Percentiles rank a stretch among this genome's conserved stretches.
These are phyloP conservation scores for Danio albolineatus DNA, from an alignment of 2,797 vertebrate species.

Conservation along the genomic window DNA sequence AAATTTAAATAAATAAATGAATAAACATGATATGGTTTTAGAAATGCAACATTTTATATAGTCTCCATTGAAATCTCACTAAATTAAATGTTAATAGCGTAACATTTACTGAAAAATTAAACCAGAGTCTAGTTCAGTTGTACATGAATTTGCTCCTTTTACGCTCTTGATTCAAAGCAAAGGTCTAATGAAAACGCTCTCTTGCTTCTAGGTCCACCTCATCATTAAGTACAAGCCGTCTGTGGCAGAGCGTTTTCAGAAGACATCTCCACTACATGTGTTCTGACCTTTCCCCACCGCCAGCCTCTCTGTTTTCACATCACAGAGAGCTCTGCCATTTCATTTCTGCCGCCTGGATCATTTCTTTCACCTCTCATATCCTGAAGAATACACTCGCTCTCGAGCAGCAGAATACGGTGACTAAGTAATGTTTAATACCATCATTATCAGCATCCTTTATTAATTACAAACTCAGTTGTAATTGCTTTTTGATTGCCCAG, in stretches of 20 bases:
- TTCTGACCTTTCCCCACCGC: constrained; percentile 94
- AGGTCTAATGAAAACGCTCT: not conserved
- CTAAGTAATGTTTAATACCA: constrained; percentile 20
- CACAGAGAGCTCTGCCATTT: constrained; percentile 84
- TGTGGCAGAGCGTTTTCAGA: constrained; percentile 86
- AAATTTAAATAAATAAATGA: too few species aligned
- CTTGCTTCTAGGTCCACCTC: constrained; percentile 52
- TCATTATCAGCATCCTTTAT: constrained; percentile 23
- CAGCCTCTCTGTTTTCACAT: constrained; percentile 96
- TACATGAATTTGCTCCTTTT: not conserved
- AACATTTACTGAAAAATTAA: not conserved
- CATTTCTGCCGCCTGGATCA: constrained; percentile 76
- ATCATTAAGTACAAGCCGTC: constrained; percentile 70
- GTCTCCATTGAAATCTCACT: not conserved
- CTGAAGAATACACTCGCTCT: constrained; percentile 33
- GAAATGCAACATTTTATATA: too few species aligned
- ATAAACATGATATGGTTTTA: too few species aligned
- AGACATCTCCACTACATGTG: constrained; percentile 93
- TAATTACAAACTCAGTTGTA: constrained; percentile 24
- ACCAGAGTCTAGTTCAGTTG: not conserved
- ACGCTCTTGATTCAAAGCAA: not conserved
- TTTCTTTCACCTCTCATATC: constrained; percentile 76
- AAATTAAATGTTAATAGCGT: not conserved
- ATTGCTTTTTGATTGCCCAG: constrained; percentile 28
- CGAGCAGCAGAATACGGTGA: constrained; percentile 7